Conservation (phyloP, 2,113 vertebrate species). For the Vulpes ferrilata region DNA sequence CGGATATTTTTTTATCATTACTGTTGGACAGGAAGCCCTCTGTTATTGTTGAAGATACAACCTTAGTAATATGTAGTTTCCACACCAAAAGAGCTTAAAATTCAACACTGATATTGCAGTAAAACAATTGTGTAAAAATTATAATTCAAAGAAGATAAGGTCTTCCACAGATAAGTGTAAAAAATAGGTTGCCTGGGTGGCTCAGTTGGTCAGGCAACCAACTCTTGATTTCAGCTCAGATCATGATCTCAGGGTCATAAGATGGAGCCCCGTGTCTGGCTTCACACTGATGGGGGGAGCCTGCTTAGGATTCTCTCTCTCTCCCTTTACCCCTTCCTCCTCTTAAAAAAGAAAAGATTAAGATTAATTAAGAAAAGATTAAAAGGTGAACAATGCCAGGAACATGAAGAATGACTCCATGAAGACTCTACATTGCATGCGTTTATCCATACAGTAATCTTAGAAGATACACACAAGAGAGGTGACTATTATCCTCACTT, state of each 20-base stretch:
- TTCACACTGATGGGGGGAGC: background rate
- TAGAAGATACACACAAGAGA: background rate
- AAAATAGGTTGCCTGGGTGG: background rate
- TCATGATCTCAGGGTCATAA: background rate
- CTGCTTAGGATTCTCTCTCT: background rate
- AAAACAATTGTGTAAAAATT: background rate
- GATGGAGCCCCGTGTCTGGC: background rate
- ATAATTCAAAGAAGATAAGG: background rate
- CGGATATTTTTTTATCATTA: background rate
- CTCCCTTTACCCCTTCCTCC: background rate
- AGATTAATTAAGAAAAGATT: background rate
- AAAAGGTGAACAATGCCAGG: background rate
- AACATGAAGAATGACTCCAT: background rate
- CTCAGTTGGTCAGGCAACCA: background rate
- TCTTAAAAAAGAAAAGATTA: background rate
- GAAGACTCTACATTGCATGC: background rate
- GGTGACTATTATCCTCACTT: background rate
- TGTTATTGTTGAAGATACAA: background rate
- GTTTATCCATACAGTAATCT: background rate
- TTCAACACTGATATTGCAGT: background rate
- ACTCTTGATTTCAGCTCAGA: background rate
- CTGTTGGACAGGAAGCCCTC: background rate
- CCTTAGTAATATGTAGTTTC: background rate
- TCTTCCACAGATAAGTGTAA: background rate
- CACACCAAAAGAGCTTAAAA: background rate